Percentiles rank a stretch among this genome's conserved stretches.
Evolutionary conservation across 2,113 vertebrate species (phyloP).

Genomic region (Nothobranchius furzeri): DNA sequence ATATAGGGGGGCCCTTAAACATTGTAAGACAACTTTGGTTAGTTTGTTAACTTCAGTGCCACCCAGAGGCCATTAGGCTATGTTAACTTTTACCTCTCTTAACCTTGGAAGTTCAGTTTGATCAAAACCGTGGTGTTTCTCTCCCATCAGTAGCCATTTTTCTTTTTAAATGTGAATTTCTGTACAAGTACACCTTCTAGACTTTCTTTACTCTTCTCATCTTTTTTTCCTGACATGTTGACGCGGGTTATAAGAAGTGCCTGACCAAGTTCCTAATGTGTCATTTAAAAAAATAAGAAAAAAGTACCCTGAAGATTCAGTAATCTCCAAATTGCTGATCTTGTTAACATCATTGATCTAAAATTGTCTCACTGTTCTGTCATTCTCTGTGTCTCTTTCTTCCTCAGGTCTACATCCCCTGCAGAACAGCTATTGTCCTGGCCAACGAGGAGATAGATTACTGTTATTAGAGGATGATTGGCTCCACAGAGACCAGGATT

Average conservation of each 20-base stretch:
- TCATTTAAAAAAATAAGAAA: constrained; percentile 19
- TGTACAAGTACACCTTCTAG: constrained; percentile 1
- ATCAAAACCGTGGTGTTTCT: constrained; percentile 17
- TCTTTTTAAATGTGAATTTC: constrained; percentile 33
- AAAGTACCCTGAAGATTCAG: constrained; percentile 3
- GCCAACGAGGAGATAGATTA: constrained; percentile 81
- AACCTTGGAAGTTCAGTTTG: constrained; percentile 12
- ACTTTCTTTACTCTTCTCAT: constrained; percentile 7
- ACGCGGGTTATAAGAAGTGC: constrained; percentile 29
- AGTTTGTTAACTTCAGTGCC: constrained; percentile 44
- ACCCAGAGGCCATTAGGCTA: background rate
- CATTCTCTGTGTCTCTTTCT: constrained; percentile 26
- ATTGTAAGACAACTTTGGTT: constrained; percentile 4
- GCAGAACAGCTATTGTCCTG: constrained; percentile 82
- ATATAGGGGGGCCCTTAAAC: background rate
- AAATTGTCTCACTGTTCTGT: constrained; percentile 53
- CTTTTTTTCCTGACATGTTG: constrained; percentile 2
- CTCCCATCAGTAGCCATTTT: constrained; percentile 10
- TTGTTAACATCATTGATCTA: constrained; percentile 53
- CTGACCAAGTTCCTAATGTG: constrained; percentile 9
- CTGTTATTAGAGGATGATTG: constrained; percentile 78
- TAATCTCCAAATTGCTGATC: constrained; percentile 25
- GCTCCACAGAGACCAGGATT: constrained; percentile 58
- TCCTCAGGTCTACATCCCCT: constrained; percentile 82
- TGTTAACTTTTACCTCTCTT: constrained; percentile 19